Conservation (phyloP, 2,888 invertebrate species). For the Apamea monoglypha region DNA sequence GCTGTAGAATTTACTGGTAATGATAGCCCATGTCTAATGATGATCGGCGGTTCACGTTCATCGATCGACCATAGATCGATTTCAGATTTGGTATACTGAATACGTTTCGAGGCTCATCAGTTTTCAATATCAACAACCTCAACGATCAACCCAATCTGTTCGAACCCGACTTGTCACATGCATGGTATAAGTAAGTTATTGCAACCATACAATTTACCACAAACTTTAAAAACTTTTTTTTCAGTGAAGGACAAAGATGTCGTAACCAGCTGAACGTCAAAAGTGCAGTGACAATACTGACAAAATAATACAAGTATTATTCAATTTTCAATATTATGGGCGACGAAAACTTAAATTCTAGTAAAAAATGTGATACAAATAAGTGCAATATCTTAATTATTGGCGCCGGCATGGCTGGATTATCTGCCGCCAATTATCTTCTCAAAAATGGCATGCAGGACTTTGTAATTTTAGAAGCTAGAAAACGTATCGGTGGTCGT, state of each 20-base stretch:
- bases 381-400: slow-evolving; percentile 94
- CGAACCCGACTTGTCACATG: not conserved
- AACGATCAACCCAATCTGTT: not conserved
- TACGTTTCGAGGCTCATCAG: not conserved
- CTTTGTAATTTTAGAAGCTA: slow-evolving; percentile 95
- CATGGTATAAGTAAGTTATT: not conserved
- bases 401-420: slow-evolving; percentile 96
- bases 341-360: slow-evolving; percentile 88
- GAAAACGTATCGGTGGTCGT: slow-evolving; percentile 95
- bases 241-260: slow-evolving; percentile 70
- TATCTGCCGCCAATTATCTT: slow-evolving; percentile 96
- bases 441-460: slow-evolving; percentile 94
- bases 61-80: not conserved
- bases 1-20: not conserved
- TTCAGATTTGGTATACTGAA: not conserved
- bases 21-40: not conserved
- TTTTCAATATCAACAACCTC: not conserved
- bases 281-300: slow-evolving; percentile 75
- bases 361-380: slow-evolving; percentile 86
- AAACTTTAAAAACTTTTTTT: slow-evolving; percentile 25
- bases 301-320: slow-evolving; percentile 79
- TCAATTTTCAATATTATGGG: slow-evolving; percentile 86
- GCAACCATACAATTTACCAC: slow-evolving; percentile 1
- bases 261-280: slow-evolving; percentile 85
- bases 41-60: not conserved